Percentiles rank a stretch among this genome's conserved stretches.
phyloP scores from a whole-genome alignment of 2,113 vertebrate species.

The Rhabdomys dilectus region DNA sequence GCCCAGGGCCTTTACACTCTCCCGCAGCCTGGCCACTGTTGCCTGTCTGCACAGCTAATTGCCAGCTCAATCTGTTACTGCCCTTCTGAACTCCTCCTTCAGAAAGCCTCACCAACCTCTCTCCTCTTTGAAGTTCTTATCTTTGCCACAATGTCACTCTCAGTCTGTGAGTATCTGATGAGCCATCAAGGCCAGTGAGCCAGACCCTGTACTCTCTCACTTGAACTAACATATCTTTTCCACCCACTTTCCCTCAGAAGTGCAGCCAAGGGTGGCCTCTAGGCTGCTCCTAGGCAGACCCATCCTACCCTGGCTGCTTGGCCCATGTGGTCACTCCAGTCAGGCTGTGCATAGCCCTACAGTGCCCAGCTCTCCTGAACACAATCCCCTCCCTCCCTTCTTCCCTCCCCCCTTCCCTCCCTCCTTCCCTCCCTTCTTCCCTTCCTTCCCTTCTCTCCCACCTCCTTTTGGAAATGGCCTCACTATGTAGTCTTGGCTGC shows the following conservation, averaged over 20 bases:
- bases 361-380: background rate
- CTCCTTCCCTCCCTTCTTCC: too few relatives aligned
- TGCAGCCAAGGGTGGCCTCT: background rate
- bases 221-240: background rate
- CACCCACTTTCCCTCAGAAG: background rate
- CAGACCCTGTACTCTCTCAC: background rate
- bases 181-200: background rate
- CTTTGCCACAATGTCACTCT: background rate
- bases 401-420: background rate
- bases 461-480: background rate
- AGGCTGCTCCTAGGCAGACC: background rate
- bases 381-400: fast-evolving
- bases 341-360: background rate
- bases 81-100: background rate
- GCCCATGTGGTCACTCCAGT: too few relatives aligned
- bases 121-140: background rate
- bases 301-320: background rate
- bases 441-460: background rate
- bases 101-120: background rate
- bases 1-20: slow-evolving; percentile 13
- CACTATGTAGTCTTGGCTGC: background rate
- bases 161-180: background rate
- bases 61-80: background rate
- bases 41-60: background rate
- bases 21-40: background rate